These are phyloP conservation scores for Manduca sexta DNA, from an alignment of 1,140 invertebrate species.

Conservation along the genomic window DNA sequence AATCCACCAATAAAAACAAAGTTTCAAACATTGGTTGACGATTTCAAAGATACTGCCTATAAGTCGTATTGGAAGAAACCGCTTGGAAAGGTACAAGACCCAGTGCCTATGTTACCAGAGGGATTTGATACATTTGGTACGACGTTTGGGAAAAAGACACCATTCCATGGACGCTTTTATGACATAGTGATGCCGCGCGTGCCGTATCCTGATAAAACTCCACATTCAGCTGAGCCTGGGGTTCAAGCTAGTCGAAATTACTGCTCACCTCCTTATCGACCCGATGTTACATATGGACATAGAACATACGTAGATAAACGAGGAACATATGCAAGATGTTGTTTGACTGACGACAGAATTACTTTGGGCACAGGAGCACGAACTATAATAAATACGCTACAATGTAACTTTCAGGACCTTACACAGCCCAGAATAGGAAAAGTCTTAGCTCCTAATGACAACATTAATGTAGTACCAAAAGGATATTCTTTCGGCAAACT, in stretches of 20 bases:
- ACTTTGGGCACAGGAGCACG: constrained; percentile 34
- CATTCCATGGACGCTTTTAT: constrained; percentile 43
- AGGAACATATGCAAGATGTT: constrained; percentile 61
- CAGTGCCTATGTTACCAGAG: constrained; percentile 64
- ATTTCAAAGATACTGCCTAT: constrained; percentile 71
- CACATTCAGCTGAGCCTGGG: constrained; percentile 48
- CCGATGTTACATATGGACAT: constrained; percentile 59
- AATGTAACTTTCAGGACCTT: constrained; percentile 50
- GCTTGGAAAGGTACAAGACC: constrained; percentile 58
- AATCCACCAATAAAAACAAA: constrained; percentile 63
- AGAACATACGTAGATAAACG: constrained; percentile 61
- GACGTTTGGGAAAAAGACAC: constrained; percentile 64
- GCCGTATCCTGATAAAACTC: constrained; percentile 47
- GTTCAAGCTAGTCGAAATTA: constrained; percentile 59
- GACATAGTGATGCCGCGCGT: constrained; percentile 54
- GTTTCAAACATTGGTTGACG: constrained; percentile 67
- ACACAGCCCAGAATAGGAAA: constrained; percentile 53
- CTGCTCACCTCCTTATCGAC: constrained; percentile 39
- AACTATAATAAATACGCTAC: constrained; percentile 48
- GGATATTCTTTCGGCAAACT: constrained; percentile 64
- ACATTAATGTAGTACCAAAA: constrained; percentile 57
- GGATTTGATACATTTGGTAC: constrained; percentile 57
- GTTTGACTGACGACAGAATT: constrained; percentile 59
- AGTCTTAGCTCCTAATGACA: constrained; percentile 62
- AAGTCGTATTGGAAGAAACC: constrained; percentile 69